Evolutionary conservation across 2,888 invertebrate species (phyloP).

Genomic region (Diarsia rubi): DNA sequence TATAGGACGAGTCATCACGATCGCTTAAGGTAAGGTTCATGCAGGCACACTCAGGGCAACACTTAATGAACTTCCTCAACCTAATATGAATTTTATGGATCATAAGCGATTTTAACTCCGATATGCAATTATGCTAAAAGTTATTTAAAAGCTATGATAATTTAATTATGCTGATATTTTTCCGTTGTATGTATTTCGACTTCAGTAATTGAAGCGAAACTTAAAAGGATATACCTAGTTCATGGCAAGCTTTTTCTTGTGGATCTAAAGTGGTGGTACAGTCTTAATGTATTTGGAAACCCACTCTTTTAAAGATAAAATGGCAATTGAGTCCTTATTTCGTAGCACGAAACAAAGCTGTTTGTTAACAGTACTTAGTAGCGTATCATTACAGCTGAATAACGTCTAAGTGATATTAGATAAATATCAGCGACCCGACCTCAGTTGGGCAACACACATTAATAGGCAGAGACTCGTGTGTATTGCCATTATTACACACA

Average conservation of each 20-base stretch:
- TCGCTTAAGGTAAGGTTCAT: constrained; percentile 74
- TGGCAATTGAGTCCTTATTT: constrained; percentile 24
- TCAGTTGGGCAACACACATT: constrained; percentile 64
- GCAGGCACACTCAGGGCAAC: constrained; percentile 78
- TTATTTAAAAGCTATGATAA: constrained; percentile 32
- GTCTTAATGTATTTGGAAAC: background rate
- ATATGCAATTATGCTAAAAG: constrained; percentile 34
- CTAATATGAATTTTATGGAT: constrained; percentile 71
- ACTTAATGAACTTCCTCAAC: constrained; percentile 80
- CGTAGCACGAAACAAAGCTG: constrained; percentile 36
- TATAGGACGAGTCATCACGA: constrained; percentile 77
- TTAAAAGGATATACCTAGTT: background rate
- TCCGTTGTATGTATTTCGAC: constrained; percentile 17
- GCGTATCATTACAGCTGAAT: constrained; percentile 63
- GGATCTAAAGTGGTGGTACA: background rate
- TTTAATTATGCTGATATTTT: constrained; percentile 23
- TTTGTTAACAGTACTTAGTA: constrained; percentile 44
- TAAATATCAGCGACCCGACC: constrained; percentile 68
- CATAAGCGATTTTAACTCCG: constrained; percentile 35
- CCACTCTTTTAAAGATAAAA: constrained; percentile 16
- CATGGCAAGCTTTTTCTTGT: background rate
- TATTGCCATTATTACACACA: constrained; percentile 62
- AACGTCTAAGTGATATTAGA: constrained; percentile 64
- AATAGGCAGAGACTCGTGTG: constrained; percentile 59
- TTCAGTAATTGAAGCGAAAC: constrained; percentile 1